Percentiles rank a stretch among this genome's conserved stretches.
Conservation (phyloP, 2,797 vertebrate genomes). For the Peromyscus eremicus region DNA sequence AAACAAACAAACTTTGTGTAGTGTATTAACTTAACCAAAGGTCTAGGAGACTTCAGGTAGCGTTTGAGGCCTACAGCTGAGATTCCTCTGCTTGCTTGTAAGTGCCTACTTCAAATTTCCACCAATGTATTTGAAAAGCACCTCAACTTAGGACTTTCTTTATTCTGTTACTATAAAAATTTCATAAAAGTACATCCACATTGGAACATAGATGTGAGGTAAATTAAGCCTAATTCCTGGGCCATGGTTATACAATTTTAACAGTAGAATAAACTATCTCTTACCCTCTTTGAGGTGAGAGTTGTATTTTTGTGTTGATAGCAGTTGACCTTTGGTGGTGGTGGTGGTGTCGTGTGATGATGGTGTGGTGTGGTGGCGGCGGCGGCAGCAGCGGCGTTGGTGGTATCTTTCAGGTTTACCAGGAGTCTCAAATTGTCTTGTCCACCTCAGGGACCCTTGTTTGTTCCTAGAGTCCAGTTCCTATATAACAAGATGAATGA, state of each 20-base stretch:
- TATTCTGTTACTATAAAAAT: neutral
- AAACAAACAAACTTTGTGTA: no score
- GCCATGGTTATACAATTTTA: neutral
- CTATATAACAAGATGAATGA: neutral
- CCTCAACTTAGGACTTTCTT: neutral
- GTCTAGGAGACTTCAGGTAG: no score
- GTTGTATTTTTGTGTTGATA: neutral
- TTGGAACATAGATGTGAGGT: neutral
- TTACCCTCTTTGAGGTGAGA: neutral
- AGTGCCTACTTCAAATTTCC: neutral
- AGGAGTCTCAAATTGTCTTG: neutral
- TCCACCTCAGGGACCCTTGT: neutral
- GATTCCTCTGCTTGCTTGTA: neutral
- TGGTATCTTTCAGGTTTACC: neutral
- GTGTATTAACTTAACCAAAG: neutral
- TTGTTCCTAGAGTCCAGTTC: neutral
- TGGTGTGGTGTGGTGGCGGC: fast-evolving
- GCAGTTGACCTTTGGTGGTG: neutral
- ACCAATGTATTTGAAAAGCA: neutral
- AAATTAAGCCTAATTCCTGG: neutral
- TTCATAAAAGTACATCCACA: neutral
- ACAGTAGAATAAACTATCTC: neutral
- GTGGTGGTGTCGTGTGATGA: no score
- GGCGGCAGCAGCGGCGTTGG: no score
- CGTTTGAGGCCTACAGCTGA: no score